phyloP scores from a whole-genome alignment of 2,888 invertebrate species.

The Nysson spinosus region DNA sequence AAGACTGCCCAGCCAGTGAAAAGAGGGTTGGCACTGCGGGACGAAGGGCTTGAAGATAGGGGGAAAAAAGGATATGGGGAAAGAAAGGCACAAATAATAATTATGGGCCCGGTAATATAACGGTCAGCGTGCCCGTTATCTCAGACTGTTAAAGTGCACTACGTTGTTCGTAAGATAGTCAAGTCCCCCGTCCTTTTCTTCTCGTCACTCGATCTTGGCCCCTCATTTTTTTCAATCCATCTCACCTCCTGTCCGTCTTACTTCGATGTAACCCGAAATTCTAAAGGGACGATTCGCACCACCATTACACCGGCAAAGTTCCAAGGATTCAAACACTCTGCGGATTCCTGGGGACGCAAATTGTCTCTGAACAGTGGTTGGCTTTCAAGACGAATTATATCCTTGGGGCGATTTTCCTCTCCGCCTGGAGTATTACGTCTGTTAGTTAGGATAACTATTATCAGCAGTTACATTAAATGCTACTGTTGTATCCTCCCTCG shows the following conservation, averaged over 20 bases:
- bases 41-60: conserved; percentile 35
- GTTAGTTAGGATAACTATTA: neutral
- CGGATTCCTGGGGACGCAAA: neutral
- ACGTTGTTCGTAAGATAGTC: conserved; percentile 71
- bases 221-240: no score
- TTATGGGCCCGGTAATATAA: conserved; percentile 72
- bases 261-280: conserved; percentile 9
- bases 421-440: neutral
- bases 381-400: neutral
- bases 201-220: conserved; percentile 20
- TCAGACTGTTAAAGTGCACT: conserved; percentile 73
- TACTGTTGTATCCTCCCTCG: no score
- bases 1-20: conserved; percentile 50
- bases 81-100: conserved; percentile 69
- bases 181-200: conserved; percentile 39
- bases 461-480: no score
- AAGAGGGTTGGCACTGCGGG: conserved; percentile 50
- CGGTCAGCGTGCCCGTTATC: conserved; percentile 72
- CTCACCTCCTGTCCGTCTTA: no score
- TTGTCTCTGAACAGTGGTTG: neutral
- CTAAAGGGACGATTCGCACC: conserved; percentile 2
- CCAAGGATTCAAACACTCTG: no score
- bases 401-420: neutral
- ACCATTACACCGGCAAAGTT: neutral
- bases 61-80: neutral